Percentiles rank a stretch among this genome's conserved stretches.
These are phyloP conservation scores for Daktulosphaira vitifoliae DNA, from an alignment of 1,140 invertebrate species.

Conservation along the genomic window DNA sequence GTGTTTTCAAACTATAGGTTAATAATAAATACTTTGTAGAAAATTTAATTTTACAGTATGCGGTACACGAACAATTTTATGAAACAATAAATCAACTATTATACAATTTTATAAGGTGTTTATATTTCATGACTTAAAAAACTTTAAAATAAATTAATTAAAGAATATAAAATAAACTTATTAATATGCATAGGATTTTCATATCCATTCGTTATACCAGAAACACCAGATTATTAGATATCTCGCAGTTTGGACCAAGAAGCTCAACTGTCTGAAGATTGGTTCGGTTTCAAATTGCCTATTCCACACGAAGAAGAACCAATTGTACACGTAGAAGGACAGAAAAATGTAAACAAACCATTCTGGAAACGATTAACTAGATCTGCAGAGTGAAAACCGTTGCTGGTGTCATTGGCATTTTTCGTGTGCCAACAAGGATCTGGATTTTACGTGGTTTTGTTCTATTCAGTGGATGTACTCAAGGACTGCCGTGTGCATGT, in stretches of 20 bases:
- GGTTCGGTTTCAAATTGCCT: not conserved
- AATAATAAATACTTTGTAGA: too few relatives aligned
- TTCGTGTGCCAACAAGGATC: constrained; percentile 52
- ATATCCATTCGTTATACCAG: constrained; percentile 54
- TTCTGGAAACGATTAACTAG: not conserved
- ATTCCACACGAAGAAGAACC: not conserved
- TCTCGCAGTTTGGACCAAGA: constrained; percentile 51
- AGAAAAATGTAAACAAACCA: too few relatives aligned
- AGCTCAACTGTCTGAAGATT: not conserved
- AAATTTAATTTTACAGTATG: too few relatives aligned
- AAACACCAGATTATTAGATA: constrained; percentile 56
- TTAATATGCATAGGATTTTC: too few relatives aligned
- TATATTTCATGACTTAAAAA: too few relatives aligned
- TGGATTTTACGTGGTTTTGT: constrained; percentile 56
- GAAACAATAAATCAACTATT: too few relatives aligned
- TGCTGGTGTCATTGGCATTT: constrained; percentile 46
- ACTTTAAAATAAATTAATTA: too few relatives aligned
- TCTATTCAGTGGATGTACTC: constrained; percentile 57
- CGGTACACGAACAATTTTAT: too few relatives aligned
- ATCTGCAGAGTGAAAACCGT: constrained; percentile 45
- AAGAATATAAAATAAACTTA: too few relatives aligned
- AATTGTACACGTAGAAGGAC: too few relatives aligned
- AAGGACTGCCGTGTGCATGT: constrained; percentile 43
- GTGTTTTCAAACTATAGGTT: too few relatives aligned
- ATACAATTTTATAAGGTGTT: too few relatives aligned